Base-by-base conservation (phyloP, 1,140 invertebrate species). In the Trichonephila clavata region DNA sequence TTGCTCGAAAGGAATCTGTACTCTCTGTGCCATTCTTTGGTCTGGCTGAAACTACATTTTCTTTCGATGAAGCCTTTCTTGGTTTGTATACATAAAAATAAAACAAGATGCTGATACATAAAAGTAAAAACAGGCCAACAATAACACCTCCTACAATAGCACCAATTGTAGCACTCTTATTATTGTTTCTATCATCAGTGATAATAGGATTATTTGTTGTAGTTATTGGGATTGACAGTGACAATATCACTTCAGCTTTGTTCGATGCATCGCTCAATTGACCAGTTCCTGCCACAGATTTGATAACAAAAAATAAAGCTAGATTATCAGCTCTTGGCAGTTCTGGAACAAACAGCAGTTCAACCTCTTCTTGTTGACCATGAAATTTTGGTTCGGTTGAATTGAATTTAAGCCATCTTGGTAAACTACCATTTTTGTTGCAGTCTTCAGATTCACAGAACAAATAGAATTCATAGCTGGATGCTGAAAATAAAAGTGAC, bases 401-500 rank as follows among this genome's bases (percentile, higher is more conserved):
- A n/a, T 60, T n/a, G 65, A 81, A 71, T 21, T 16, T 32, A 8
- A 93, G 24, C 92, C 83, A 87, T 14, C 18, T 24, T 57, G 92
- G 77, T n/a, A 87, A 24, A 0, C 5, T 32, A 8, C 92, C 65
- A 61, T 87, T 27, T 32, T 60, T 27, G 18, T 43, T 3, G 39
- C 84, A 87, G 16, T 81, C 68, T 43, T 81, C 57, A 6, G 43
- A 43, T 43, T 87, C 43, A 43, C 84, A 87, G 65, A 87, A 93
- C 43, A 87, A 10, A 20, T n/a, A 39, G 21, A 93, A 77, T 80
- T 87, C 84, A 21, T 93, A 93, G 24, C 32, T 71, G 32, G 84
- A 61, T 6, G 68, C 92, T 93, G 92, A 87, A 93, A 93, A 87
- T 87, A 93, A 93, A 93, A 88, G 68, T 8, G 27, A 21, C 20